Conservation (phyloP, 1,140 invertebrate genomes). For the Pogonognathellus flavescens region DNA sequence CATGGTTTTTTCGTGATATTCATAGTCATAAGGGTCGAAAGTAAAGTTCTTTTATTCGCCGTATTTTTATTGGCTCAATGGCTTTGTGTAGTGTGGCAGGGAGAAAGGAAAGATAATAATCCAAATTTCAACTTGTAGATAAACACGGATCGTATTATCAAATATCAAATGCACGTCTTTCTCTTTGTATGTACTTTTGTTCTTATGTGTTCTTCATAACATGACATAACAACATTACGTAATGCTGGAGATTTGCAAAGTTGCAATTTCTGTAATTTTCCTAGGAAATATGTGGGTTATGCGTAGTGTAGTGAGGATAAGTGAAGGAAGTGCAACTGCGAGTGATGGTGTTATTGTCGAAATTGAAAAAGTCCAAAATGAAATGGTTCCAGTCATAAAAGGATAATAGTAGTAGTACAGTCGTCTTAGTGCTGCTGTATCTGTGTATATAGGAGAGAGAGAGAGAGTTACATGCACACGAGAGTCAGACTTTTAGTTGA, state of each 20-base stretch:
- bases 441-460: slow-evolving; percentile 18
- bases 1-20: too few relatives aligned
- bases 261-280: slow-evolving; percentile 47
- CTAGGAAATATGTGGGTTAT: slow-evolving; percentile 45
- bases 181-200: neutral
- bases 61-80: neutral
- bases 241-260: slow-evolving; percentile 45
- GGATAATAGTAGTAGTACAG: slow-evolving; percentile 54
- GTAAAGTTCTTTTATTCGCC: too few relatives aligned
- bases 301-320: slow-evolving; percentile 28
- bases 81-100: neutral
- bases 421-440: neutral
- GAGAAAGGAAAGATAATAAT: slow-evolving; percentile 1
- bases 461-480: neutral
- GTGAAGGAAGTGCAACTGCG: slow-evolving; percentile 40
- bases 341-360: slow-evolving; percentile 60
- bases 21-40: too few relatives aligned
- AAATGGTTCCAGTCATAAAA: slow-evolving; percentile 62
- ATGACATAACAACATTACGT: slow-evolving; percentile 18
- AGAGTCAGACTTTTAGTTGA: slow-evolving; percentile 3
- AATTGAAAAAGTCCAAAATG: slow-evolving; percentile 64
- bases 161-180: slow-evolving; percentile 16
- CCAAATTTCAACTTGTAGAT: slow-evolving; percentile 33
- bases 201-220: neutral
- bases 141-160: slow-evolving; percentile 25